These are phyloP conservation scores for Eupithecia pulchellata DNA, from an alignment of 2,888 invertebrate species.

Conservation along the genomic window DNA sequence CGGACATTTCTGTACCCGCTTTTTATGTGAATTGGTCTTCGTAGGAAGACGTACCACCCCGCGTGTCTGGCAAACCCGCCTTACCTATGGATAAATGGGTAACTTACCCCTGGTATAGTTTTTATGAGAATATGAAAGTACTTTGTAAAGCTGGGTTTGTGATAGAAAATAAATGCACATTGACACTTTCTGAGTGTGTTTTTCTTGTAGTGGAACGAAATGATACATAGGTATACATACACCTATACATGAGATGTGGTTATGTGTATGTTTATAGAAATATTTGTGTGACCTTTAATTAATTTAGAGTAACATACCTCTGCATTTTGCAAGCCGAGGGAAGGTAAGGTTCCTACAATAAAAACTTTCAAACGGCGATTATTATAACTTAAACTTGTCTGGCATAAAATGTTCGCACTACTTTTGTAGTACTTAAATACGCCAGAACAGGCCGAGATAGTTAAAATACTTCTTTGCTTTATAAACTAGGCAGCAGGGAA, in stretches of 20 bases:
- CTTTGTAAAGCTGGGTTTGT: conserved; percentile 15
- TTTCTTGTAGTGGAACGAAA: neutral
- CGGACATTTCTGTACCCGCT: too few species aligned
- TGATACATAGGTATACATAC: too few species aligned
- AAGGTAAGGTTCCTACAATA: neutral
- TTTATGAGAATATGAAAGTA: conserved; percentile 27
- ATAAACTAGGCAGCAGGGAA: conserved; percentile 54
- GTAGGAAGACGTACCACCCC: conserved; percentile 30
- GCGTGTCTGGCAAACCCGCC: conserved; percentile 28
- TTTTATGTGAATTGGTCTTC: conserved; percentile 17
- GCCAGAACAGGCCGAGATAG: conserved; percentile 38
- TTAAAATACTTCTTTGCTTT: conserved; percentile 63
- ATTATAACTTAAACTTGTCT: conserved; percentile 35
- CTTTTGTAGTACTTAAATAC: conserved; percentile 42
- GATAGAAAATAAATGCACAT: neutral
- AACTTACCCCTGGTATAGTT: conserved; percentile 32
- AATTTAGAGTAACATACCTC: neutral
- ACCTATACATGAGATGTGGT: too few species aligned
- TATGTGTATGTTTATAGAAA: too few species aligned
- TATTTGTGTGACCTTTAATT: too few species aligned
- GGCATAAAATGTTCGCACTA: conserved; percentile 36
- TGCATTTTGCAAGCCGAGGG: neutral
- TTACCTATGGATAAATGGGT: conserved; percentile 38
- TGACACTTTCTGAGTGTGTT: neutral
- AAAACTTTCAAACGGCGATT: conserved; percentile 30